Evolutionary conservation across 2,113 vertebrate species (phyloP).

Genomic region (Alethe diademata): DNA sequence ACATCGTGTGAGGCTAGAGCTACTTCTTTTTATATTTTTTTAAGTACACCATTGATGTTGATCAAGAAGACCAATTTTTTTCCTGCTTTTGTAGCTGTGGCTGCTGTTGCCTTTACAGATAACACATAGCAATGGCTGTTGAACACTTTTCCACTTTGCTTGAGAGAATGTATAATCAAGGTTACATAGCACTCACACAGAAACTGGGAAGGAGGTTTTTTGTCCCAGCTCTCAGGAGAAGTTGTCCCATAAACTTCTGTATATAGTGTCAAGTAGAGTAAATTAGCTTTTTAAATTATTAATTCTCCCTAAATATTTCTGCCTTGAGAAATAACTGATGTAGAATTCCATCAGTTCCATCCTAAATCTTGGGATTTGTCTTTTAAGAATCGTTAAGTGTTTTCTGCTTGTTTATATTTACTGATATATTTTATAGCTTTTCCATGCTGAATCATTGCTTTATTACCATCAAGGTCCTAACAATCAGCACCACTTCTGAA

Average conservation of each 20-base stretch:
- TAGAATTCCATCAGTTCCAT: background rate
- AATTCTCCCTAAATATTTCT: background rate
- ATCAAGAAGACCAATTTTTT: background rate
- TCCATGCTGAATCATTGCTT: background rate
- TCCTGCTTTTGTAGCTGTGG: background rate
- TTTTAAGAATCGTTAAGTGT: background rate
- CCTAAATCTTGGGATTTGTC: background rate
- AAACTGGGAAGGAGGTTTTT: background rate
- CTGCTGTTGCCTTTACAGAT: background rate
- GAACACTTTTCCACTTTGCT: background rate
- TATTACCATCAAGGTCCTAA: background rate
- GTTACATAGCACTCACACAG: background rate
- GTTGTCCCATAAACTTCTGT: background rate
- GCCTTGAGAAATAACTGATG: background rate
- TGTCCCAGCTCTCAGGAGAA: background rate
- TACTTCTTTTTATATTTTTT: background rate
- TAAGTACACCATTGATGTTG: background rate
- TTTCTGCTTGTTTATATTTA: background rate
- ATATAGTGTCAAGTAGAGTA: background rate
- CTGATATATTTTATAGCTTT: background rate
- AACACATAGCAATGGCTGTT: background rate
- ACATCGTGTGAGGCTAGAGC: background rate
- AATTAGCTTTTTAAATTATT: background rate
- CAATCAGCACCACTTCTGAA: background rate
- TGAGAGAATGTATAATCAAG: background rate